Evolutionary conservation across 2,888 invertebrate species (phyloP), one percentile per base, ranked within the genome.

Genomic region (Aquatica leii): DNA sequence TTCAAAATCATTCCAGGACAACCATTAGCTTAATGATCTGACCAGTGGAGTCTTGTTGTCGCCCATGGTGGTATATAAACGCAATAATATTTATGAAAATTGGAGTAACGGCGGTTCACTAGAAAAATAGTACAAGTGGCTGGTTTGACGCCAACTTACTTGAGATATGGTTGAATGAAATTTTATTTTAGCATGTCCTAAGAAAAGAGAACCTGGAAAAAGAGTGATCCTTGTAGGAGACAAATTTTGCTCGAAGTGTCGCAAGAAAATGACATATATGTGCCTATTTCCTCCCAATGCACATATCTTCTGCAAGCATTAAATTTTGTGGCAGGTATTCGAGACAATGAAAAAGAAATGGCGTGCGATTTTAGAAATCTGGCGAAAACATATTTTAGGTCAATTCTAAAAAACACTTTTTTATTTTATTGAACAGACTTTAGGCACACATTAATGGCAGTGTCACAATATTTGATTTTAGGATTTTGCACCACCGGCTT

Each of bases 41-140:
- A n/a, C n/a, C n/a, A n/a, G n/a, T n/a, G n/a, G n/a, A n/a, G n/a
- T n/a, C n/a, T n/a, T 80, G 21, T 65, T 77, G 14, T 74, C 76
- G 20, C 73, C 73, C 18, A 77, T 76, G 69, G 72, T 77, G 12
- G 76, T 78, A 4, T 79, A 77, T 59, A 80, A 78, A 62, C 54
- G 46, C 24, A 8, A 24, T 14, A 61, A 68, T 49, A 48, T 60
- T 31, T 69, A 69, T 59, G n/a, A n/a, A n/a, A n/a, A n/a, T n/a
- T n/a, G n/a, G n/a, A n/a, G n/a, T n/a, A n/a, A n/a, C n/a, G n/a
- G n/a, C n/a, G n/a, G n/a, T n/a, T n/a, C n/a, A n/a, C n/a, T n/a
- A n/a, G n/a, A 46, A 40, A 15, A 35, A 40, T 48, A 69, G 56
- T 17, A 17, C 17, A 21, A 65, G 62, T 49, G 68, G 67, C n/a